phyloP scores from a whole-genome alignment of 1,140 invertebrate species.

The Procambarus virginalis region DNA sequence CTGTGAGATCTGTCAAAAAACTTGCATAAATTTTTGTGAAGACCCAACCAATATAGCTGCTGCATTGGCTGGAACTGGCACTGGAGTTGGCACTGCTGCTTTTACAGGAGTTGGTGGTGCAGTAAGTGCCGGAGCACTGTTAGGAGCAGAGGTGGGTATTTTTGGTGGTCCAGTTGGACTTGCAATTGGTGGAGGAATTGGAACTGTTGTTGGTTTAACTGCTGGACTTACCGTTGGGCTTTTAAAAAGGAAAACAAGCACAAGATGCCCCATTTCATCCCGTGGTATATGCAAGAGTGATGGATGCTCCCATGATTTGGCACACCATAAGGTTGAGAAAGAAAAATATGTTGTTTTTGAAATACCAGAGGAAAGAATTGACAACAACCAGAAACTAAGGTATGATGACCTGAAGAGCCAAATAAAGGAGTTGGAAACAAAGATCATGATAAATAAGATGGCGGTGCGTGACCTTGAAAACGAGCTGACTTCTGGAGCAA shows the following conservation, averaged over 20 bases:
- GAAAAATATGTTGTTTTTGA: background rate
- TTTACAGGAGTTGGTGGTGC: constrained; percentile 6
- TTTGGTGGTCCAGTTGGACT: constrained; percentile 14
- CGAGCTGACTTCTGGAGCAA: background rate
- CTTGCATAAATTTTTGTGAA: constrained; percentile 12
- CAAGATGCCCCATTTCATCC: background rate
- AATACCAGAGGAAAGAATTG: background rate
- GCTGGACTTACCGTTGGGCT: background rate
- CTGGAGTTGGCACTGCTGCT: constrained; percentile 11
- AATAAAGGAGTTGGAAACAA: background rate
- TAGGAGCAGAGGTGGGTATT: constrained; percentile 32
- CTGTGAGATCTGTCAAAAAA: constrained; percentile 33
- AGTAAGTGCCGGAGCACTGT: constrained; percentile 28
- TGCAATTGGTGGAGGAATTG: constrained; percentile 37
- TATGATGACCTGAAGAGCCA: background rate
- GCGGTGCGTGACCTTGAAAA: background rate
- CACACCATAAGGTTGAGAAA: background rate
- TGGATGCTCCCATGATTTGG: background rate
- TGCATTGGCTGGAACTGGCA: constrained; percentile 3
- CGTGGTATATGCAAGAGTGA: background rate
- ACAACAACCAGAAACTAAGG: background rate
- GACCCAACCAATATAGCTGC: background rate
- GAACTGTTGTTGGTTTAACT: constrained; percentile 21
- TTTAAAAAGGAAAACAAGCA: background rate
- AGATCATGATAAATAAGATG: background rate